These are phyloP conservation scores for Hycleus phaleratus DNA, from an alignment of 1,140 invertebrate genomes.

Conservation along the genomic window DNA sequence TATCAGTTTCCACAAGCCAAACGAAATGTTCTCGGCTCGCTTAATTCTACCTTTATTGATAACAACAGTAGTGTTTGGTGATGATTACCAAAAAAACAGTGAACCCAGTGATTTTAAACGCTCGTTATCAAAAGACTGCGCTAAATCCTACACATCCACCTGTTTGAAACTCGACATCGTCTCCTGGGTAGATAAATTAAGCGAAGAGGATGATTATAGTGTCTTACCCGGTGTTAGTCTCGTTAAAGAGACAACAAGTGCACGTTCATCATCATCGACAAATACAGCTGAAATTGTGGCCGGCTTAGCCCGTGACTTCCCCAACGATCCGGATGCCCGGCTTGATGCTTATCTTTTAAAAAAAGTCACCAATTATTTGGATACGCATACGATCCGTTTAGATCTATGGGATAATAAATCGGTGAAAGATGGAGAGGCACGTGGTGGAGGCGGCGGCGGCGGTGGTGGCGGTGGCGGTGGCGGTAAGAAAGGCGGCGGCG, in stretches of 20 bases:
- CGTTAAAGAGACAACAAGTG: slow-evolving; percentile 55
- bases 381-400: slow-evolving; percentile 63
- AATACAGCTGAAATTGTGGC: slow-evolving; percentile 58
- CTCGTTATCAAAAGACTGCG: slow-evolving; percentile 53
- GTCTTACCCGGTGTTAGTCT: slow-evolving; percentile 64
- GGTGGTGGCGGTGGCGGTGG: slow-evolving; percentile 43
- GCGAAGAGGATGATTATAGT: slow-evolving; percentile 53
- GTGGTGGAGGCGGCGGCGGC: slow-evolving; percentile 44
- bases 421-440: slow-evolving; percentile 34
- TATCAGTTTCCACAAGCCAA: slow-evolving; percentile 1
- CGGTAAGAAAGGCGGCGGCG: slow-evolving; percentile 48
- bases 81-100: slow-evolving; percentile 17
- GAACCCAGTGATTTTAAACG: slow-evolving; percentile 36
- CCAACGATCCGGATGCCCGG: slow-evolving; percentile 64
- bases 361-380: slow-evolving; percentile 61
- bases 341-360: slow-evolving; percentile 67
- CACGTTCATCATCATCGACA: slow-evolving; percentile 45
- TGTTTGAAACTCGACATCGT: slow-evolving; percentile 76
- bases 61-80: neutral
- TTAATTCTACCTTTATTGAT: neutral
- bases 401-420: slow-evolving; percentile 58
- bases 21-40: too few relatives aligned
- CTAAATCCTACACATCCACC: slow-evolving; percentile 60
- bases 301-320: slow-evolving; percentile 64
- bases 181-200: slow-evolving; percentile 63